Conservation (phyloP, 2,888 invertebrate genomes). For the Drosophila monieri region DNA sequence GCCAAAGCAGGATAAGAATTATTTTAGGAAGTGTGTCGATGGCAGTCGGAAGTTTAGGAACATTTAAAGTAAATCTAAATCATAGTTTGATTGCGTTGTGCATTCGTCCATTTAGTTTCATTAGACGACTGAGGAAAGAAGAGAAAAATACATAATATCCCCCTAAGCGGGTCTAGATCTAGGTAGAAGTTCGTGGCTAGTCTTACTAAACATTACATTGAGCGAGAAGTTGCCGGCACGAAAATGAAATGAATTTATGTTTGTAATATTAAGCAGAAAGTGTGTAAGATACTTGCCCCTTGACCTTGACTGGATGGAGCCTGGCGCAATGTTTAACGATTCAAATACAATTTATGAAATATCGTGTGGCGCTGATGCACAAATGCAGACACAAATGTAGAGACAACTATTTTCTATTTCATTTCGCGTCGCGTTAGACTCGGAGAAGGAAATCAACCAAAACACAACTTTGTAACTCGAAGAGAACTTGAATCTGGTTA, state of each 20-base stretch:
- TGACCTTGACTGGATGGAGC: slow-evolving; percentile 9
- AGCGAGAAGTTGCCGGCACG: neutral
- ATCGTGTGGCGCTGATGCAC: slow-evolving; percentile 40
- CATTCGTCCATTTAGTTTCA: neutral
- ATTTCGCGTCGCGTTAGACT: neutral
- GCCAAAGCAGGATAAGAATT: neutral
- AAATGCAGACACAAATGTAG: slow-evolving; percentile 25
- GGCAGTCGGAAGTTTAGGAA: neutral
- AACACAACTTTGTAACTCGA: slow-evolving; percentile 26
- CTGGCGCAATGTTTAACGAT: slow-evolving; percentile 2
- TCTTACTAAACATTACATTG: neutral
- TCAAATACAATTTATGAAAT: slow-evolving; percentile 12
- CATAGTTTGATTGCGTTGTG: neutral
- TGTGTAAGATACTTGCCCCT: slow-evolving; percentile 3
- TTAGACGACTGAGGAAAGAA: neutral
- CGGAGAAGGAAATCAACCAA: slow-evolving; percentile 13
- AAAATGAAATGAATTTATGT: slow-evolving; percentile 33
- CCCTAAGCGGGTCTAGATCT: neutral
- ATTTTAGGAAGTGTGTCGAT: neutral
- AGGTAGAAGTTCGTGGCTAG: neutral
- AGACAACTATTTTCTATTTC: slow-evolving; percentile 14
- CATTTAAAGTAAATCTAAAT: neutral
- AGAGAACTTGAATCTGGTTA: slow-evolving; percentile 32
- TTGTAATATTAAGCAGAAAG: slow-evolving; percentile 12
- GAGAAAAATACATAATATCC: slow-evolving; percentile 1